Evolutionary conservation across 2,797 vertebrate species (phyloP).

Genomic region (Xiphophorus birchmanni): DNA sequence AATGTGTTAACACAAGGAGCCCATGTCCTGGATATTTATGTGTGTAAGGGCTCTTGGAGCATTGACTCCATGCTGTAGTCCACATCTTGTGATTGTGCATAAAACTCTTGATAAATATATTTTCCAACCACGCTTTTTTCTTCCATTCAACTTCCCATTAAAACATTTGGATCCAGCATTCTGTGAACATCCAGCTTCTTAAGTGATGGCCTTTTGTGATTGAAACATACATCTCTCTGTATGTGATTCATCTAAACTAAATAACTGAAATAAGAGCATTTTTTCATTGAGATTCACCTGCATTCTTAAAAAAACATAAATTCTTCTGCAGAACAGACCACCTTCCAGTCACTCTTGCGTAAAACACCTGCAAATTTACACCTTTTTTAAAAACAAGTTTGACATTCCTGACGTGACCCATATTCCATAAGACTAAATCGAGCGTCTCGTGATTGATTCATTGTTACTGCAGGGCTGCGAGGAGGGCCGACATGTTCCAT

Average conservation of each 20-base stretch:
- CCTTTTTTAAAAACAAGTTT: slow-evolving; percentile 25
- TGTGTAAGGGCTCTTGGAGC: neutral
- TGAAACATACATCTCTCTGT: neutral
- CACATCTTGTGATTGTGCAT: neutral
- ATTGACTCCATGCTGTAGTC: neutral
- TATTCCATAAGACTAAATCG: slow-evolving; percentile 24
- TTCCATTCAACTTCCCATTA: neutral
- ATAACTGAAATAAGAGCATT: neutral
- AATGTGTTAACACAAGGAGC: neutral
- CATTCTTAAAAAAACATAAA: slow-evolving; percentile 15
- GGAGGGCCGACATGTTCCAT: slow-evolving; percentile 68
- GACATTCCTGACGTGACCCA: neutral
- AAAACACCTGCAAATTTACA: slow-evolving; percentile 21
- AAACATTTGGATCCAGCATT: neutral
- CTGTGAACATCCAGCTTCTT: neutral
- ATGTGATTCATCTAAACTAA: neutral
- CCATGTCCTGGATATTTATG: neutral
- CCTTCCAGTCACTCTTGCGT: slow-evolving; percentile 8
- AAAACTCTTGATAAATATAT: neutral
- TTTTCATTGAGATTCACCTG: neutral
- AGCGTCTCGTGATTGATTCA: slow-evolving; percentile 41
- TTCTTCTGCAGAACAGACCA: slow-evolving; percentile 10
- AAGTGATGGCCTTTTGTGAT: neutral
- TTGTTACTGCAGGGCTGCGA: slow-evolving; percentile 55
- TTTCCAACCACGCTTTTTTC: neutral